Base-by-base conservation (phyloP, 2,888 invertebrate genomes). In the Cactoblastis cactorum region DNA sequence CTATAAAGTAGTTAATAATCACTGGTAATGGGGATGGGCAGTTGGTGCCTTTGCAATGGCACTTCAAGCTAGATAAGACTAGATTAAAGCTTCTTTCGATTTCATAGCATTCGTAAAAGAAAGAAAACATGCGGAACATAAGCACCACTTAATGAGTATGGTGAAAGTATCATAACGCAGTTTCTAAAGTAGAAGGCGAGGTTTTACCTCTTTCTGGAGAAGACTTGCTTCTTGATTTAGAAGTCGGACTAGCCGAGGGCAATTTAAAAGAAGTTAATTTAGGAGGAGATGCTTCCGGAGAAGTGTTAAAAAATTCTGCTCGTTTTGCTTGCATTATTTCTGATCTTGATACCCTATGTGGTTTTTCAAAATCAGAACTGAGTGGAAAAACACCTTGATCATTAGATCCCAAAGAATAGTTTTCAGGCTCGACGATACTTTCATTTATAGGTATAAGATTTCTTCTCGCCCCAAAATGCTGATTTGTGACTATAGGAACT, bases 281-380 rank as follows among this genome's bases (percentile, higher is more conserved):
- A 22, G 87, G 86, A 12, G 82, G 81, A 4, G 86, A 80, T 11
- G 74, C 65, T 45, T 85, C 84, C 0, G 82, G 83, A 14, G 82
- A 72, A 17, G 67, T 79, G 55, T 70, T 84, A 54, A 92, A 92
- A 71, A 92, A 93, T 71, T 92, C 90, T 28, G 92, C 92, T 63
- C 92, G 85, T 70, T 91, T 92, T 51, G 92, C 92, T 74, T 92
- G 92, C 66, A 92, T 69, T 59, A 90, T 79, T 76, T 92, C 90
- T 4, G 90, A 83, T 69, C 91, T 83, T 19, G 90, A 81, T 50
- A 80, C 56, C 17, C 68, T 65, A 37, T 77, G 79, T 32, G 75
- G 62, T 56, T 76, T 80, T 5, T 70, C 54, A 52, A 69, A 72
- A 37, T 82, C 91, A 62, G 74, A 79, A 80, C 77, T 90, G 55